Conservation (phyloP, 2,113 vertebrate species). For the Ctenodactylus gundi region DNA sequence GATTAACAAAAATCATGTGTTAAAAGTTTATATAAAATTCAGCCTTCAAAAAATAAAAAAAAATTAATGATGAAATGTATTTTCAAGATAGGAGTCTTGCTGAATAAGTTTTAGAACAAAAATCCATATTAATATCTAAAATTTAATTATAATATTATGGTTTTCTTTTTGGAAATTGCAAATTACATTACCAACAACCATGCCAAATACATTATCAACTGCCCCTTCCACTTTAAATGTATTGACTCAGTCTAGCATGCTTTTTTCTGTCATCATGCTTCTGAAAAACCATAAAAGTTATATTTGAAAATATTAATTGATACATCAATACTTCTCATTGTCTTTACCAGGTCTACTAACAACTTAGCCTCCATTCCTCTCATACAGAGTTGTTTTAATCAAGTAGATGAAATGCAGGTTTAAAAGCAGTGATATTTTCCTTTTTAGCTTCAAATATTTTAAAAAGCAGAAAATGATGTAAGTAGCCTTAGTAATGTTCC, state of each 20-base stretch:
- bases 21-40: background rate
- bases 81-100: background rate
- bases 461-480: background rate
- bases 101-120: background rate
- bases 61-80: background rate
- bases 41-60: background rate
- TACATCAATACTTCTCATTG: background rate
- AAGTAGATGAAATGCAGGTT: background rate
- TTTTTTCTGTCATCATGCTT: background rate
- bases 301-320: background rate
- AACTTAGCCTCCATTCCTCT: background rate
- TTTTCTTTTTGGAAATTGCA: constrained; percentile 22
- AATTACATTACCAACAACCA: background rate
- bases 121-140: background rate
- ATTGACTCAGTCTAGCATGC: background rate
- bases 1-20: background rate
- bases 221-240: background rate
- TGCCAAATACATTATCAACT: background rate
- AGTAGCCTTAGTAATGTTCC: background rate
- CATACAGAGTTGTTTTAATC: background rate
- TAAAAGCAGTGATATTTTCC: background rate
- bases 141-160: background rate
- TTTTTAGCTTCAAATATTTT: background rate
- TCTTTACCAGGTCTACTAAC: background rate
- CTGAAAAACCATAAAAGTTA: background rate